These are phyloP conservation scores for Pollicipes pollicipes DNA, from an alignment of 1,140 invertebrate species.

Conservation along the genomic window DNA sequence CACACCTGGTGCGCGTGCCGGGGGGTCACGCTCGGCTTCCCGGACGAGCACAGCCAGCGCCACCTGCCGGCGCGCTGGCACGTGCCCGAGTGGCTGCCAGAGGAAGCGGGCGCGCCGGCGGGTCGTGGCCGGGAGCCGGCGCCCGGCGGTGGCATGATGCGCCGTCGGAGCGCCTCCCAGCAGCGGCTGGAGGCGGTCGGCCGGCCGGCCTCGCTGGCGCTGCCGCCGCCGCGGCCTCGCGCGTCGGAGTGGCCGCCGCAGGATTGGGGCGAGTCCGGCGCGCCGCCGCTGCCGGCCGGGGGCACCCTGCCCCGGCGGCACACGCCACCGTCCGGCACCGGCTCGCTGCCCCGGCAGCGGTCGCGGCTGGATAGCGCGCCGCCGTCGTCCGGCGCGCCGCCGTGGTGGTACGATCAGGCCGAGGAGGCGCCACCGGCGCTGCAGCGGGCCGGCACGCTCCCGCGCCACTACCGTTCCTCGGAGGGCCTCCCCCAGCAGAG, in stretches of 20 bases:
- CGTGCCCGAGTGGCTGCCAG: neutral
- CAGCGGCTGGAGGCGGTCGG: neutral
- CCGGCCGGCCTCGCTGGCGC: neutral
- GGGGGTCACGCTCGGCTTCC: neutral
- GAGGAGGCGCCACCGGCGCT: no score
- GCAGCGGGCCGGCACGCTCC: no score
- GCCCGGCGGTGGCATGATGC: neutral
- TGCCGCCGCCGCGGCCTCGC: no score
- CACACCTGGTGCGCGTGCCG: neutral
- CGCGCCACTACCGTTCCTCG: neutral
- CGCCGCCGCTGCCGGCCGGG: no score
- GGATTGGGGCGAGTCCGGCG: neutral
- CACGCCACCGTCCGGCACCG: neutral
- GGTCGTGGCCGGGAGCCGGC: no score
- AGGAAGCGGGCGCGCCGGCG: no score
- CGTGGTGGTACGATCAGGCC: no score
- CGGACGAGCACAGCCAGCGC: neutral
- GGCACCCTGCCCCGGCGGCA: neutral
- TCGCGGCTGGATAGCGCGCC: no score
- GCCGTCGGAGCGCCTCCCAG: neutral
- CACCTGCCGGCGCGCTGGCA: neutral
- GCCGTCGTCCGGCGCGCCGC: no score
- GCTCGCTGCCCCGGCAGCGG: neutral
- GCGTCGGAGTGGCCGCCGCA: neutral
- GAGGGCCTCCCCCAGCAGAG: neutral